These are phyloP conservation scores for Lanius ludovicianus DNA, from an alignment of 2,113 vertebrate genomes.

Conservation along the genomic window DNA sequence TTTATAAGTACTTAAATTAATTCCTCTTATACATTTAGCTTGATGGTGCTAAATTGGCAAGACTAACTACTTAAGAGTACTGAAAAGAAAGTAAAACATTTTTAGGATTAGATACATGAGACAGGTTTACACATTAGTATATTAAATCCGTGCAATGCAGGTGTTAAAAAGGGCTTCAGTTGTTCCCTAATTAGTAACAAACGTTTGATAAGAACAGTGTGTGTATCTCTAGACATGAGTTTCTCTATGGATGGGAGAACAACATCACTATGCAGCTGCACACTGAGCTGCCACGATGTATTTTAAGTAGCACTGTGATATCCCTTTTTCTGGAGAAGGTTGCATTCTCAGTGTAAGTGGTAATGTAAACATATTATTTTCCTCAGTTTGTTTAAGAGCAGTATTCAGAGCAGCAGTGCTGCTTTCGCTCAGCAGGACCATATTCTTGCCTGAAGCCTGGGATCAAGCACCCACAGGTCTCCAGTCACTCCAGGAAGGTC, in stretches of 20 bases:
- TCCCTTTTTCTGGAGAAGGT: neutral
- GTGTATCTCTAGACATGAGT: neutral
- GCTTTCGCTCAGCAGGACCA: neutral
- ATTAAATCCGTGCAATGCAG: neutral
- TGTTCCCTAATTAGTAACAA: neutral
- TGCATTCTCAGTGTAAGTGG: neutral
- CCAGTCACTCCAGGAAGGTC: neutral
- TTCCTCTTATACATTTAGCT: constrained; percentile 1
- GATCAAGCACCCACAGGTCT: neutral
- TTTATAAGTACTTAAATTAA: constrained; percentile 27
- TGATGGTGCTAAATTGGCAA: constrained; percentile 33
- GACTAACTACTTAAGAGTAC: neutral
- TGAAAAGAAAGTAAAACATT: neutral
- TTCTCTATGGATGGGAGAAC: neutral
- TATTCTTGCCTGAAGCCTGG: neutral
- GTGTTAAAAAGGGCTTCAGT: neutral
- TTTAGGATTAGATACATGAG: constrained; percentile 8
- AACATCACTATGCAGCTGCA: neutral
- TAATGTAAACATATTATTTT: neutral
- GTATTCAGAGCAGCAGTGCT: neutral
- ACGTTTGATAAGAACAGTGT: neutral
- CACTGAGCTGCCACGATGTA: accelerated
- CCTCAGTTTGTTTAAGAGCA: neutral
- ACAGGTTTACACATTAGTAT: neutral
- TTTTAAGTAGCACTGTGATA: neutral